Percentiles rank a stretch among this genome's conserved stretches.
phyloP scores from a whole-genome alignment of 30 jellyfish, hydroid and myxozoan species.

The Turritopsis dohrnii region DNA sequence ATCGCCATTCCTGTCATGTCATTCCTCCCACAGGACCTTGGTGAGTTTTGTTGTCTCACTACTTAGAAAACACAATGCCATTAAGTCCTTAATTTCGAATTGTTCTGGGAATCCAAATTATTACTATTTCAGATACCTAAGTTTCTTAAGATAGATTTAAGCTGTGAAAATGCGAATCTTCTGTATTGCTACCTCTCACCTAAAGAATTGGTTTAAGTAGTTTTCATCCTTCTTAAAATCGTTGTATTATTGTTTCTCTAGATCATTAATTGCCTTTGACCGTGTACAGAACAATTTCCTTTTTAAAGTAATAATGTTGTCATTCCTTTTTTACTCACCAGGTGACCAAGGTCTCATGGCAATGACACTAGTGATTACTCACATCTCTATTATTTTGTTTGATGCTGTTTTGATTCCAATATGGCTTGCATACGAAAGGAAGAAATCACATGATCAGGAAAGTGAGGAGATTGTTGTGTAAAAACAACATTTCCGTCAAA shows the following conservation, averaged over 20 bases:
- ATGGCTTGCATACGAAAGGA: conserved; percentile 51
- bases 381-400: conserved; percentile 61
- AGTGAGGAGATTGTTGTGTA: background rate
- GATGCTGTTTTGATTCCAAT: conserved; percentile 66
- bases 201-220: too few relatives aligned
- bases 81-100: too few relatives aligned
- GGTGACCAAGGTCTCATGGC: conserved; percentile 80
- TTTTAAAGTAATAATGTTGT: background rate
- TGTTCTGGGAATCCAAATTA: too few relatives aligned
- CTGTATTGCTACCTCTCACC: too few relatives aligned
- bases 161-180: too few relatives aligned
- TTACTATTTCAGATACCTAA: too few relatives aligned
- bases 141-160: too few relatives aligned
- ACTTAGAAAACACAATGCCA: too few relatives aligned
- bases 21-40: conserved; percentile 55
- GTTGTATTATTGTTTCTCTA: too few relatives aligned
- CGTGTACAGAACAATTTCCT: too few relatives aligned
- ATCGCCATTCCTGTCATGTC: conserved; percentile 61
- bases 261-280: too few relatives aligned
- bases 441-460: background rate
- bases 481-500: background rate
- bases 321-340: background rate
- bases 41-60: background rate
- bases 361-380: conserved; percentile 58
- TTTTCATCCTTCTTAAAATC: too few relatives aligned